Base-by-base conservation (phyloP, 2,113 vertebrate species). In the Callithrix jacchus region DNA sequence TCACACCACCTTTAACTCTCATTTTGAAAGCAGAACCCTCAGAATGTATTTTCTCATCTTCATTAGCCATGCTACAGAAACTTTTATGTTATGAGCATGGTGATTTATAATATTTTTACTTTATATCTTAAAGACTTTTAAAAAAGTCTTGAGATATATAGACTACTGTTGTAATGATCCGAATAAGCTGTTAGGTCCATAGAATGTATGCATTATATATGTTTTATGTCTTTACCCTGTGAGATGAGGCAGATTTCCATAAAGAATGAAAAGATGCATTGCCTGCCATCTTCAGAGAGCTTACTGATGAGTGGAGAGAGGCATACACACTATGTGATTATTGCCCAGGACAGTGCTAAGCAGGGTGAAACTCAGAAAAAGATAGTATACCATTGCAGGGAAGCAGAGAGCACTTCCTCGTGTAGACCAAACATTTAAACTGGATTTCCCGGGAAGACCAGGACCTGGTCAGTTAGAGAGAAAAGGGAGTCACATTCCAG, bases 321-420 rank as follows among this genome's bases (percentile, higher is more conserved):
- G 7, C 6, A 3, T 3, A 21, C 9, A 37, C 6, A 2, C 6
- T 25, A 0, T 64, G 54, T 3, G 20, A 30, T 17, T 45, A 9
- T 12, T 45, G 27, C 12, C 9, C 45, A 86, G 45, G 30, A 32
- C 64, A 83, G 21, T 52, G 52, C 82, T 88, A 21, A 37, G 6
- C 8, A 18, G 42, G 8, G 23, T 54, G 61, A 80, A 18, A n/a
- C 47, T 80, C 17, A 17, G 6, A 37, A 45, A 76, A 76, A 40
- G 35, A 25, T 9, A n/a, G 11, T 21, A 37, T 6, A 40, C 37
- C 37, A 2, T 27, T 45, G 64, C 1, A 47, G 40, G 70, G 83
- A 40, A 61, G 11, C 42, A 27, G 25, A 45, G 61, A 27, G 70
- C 45, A 49, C 9, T 91, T 90, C 58, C 84, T 70, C 2, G 2